Conservation (phyloP, 2,797 vertebrate genomes). For the Brotula barbata region DNA sequence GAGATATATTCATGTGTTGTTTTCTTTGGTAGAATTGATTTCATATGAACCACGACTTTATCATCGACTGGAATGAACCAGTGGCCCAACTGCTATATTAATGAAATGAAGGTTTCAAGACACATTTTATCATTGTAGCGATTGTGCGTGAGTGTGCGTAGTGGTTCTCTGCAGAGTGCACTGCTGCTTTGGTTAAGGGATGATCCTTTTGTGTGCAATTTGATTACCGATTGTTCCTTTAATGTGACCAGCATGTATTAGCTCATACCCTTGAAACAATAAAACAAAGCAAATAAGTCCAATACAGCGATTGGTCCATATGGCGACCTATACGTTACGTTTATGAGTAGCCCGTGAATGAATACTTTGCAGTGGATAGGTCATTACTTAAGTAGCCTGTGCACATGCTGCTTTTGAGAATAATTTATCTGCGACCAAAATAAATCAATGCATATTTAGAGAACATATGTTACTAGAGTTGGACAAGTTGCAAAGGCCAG, state of each 20-base stretch:
- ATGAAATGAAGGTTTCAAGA: constrained; percentile 10
- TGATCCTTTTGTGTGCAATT: too few relatives aligned
- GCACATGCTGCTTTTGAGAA: constrained; percentile 64
- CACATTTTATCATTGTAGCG: constrained; percentile 4
- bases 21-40: constrained; percentile 56
- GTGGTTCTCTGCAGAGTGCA: not conserved
- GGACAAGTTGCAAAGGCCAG: constrained; percentile 72
- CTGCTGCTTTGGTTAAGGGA: not conserved
- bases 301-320: constrained; percentile 47
- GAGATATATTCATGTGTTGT: constrained; percentile 39
- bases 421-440: constrained; percentile 74
- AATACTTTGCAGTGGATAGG: constrained; percentile 69
- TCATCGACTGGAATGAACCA: constrained; percentile 42
- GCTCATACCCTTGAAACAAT: constrained; percentile 18
- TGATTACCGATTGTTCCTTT: not conserved
- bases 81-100: constrained; percentile 3
- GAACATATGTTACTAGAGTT: constrained; percentile 78
- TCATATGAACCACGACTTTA: constrained; percentile 48
- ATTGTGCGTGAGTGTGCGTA: constrained; percentile 3
- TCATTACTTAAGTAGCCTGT: constrained; percentile 78
- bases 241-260: constrained; percentile 9
- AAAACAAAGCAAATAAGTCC: not conserved
- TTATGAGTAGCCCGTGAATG: constrained; percentile 69
- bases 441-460: constrained; percentile 83
- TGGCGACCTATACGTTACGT: constrained; percentile 62